A percentile compares a stretch with the other conserved stretches of the same genome.
These are phyloP conservation scores for Nowickia ferox DNA, from an alignment of 2,888 invertebrate species.

Conservation along the genomic window DNA sequence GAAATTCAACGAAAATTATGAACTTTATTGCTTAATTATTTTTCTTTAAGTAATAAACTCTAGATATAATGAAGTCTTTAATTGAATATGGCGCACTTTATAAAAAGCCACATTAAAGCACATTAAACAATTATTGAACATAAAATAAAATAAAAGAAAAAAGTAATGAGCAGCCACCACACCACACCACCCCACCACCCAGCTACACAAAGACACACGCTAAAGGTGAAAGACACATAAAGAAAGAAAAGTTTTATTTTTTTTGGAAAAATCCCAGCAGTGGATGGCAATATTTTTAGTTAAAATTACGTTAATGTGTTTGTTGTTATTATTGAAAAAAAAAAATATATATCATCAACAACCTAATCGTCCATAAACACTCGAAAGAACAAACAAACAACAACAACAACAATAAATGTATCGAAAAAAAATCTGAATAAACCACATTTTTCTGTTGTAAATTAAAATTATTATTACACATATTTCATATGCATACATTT, in stretches of 20 bases:
- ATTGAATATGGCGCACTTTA: slow-evolving; percentile 72
- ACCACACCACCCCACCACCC: neutral
- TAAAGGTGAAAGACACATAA: slow-evolving; percentile 14
- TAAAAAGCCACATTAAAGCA: slow-evolving; percentile 64
- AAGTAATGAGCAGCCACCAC: slow-evolving; percentile 15
- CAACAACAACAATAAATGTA: neutral
- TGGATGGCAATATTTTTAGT: slow-evolving; percentile 70
- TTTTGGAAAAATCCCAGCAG: slow-evolving; percentile 20
- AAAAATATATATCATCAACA: slow-evolving; percentile 40
- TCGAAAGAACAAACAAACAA: slow-evolving; percentile 49
- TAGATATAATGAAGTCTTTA: slow-evolving; percentile 69
- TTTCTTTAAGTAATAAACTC: slow-evolving; percentile 66
- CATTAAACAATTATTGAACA: slow-evolving; percentile 57
- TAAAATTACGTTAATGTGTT: slow-evolving; percentile 49
- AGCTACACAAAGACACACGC: slow-evolving; percentile 9
- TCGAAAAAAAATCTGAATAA: slow-evolving; percentile 41
- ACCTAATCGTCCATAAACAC: slow-evolving; percentile 68
- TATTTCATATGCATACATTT: neutral
- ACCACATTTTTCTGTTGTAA: slow-evolving; percentile 59
- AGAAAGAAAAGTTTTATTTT: neutral
- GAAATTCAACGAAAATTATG: slow-evolving; percentile 60
- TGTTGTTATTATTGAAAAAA: slow-evolving; percentile 5
- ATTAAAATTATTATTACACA: slow-evolving; percentile 32
- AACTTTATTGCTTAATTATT: slow-evolving; percentile 52
- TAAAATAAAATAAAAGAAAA: neutral